phyloP scores from a whole-genome alignment of 2,113 vertebrate genomes.

The Piliocolobus tephrosceles region DNA sequence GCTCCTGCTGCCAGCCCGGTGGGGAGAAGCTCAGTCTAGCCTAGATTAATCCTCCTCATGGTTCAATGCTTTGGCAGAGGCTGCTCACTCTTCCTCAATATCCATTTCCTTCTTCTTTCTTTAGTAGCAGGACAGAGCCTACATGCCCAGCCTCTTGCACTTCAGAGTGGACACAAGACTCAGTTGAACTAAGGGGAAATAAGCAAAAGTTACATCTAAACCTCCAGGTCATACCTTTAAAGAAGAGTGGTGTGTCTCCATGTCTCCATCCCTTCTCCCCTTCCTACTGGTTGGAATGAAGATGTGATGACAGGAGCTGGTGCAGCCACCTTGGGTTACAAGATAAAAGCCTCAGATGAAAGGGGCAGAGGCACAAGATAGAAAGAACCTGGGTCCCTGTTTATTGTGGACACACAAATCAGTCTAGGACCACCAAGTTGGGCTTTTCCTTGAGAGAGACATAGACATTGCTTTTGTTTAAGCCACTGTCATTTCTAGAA shows the following conservation, averaged over 20 bases:
- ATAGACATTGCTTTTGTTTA: not conserved
- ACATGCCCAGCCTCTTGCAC: not conserved
- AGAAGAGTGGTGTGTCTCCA: not conserved
- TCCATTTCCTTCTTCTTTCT: not conserved
- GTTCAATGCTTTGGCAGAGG: not conserved
- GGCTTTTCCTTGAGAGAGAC: not conserved
- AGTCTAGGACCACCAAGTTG: not conserved
- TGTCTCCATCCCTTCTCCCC: not conserved
- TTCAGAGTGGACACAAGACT: not conserved
- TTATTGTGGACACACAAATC: not conserved
- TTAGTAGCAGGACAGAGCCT: not conserved
- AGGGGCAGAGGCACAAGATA: not conserved
- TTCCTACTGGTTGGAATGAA: not conserved
- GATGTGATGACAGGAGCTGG: not conserved
- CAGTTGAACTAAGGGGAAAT: not conserved
- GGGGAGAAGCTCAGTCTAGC: not conserved
- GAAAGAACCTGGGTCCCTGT: not conserved
- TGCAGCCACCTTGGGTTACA: not conserved
- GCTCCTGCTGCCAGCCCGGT: not conserved
- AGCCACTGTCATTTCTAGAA: not conserved
- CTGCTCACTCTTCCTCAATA: not conserved
- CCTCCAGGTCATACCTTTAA: not conserved
- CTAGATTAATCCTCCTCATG: not conserved
- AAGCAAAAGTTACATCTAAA: not conserved
- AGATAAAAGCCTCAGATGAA: not conserved